phyloP scores from a whole-genome alignment of 2,113 vertebrate genomes.

The Phylloscopus trochilus region DNA sequence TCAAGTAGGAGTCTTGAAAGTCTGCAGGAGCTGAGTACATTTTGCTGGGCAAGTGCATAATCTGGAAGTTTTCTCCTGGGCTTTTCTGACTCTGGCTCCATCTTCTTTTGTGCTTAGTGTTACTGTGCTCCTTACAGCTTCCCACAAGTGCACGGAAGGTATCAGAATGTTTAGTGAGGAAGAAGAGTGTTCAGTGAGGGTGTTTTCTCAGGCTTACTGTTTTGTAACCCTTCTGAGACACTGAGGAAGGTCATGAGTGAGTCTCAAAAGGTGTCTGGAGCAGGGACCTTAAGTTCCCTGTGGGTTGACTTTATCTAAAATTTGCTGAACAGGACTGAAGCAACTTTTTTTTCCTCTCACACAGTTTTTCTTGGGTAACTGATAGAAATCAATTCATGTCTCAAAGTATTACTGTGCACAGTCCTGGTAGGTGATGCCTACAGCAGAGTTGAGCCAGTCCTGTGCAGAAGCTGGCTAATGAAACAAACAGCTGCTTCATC shows the following conservation, averaged over 20 bases:
- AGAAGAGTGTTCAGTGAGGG: background rate
- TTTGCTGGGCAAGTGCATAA: background rate
- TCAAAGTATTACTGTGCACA: background rate
- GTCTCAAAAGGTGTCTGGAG: background rate
- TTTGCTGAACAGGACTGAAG: background rate
- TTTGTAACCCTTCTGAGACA: background rate
- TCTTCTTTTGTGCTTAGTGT: background rate
- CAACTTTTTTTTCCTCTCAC: background rate
- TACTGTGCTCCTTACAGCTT: background rate
- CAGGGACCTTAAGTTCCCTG: background rate
- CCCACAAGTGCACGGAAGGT: background rate
- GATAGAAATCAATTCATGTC: background rate
- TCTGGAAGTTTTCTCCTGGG: background rate
- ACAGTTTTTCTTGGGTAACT: background rate
- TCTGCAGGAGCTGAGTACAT: background rate
- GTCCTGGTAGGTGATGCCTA: background rate
- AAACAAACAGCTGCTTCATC: constrained; percentile 34
- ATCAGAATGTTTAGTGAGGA: background rate
- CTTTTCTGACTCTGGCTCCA: background rate
- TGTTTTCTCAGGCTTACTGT: background rate
- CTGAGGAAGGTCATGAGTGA: background rate
- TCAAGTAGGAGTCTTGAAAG: background rate
- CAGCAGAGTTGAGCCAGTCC: background rate
- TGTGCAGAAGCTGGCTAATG: background rate
- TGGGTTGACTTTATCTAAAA: background rate